phyloP scores from a whole-genome alignment of 2,797 vertebrate genomes.

The Apogon talboti region DNA sequence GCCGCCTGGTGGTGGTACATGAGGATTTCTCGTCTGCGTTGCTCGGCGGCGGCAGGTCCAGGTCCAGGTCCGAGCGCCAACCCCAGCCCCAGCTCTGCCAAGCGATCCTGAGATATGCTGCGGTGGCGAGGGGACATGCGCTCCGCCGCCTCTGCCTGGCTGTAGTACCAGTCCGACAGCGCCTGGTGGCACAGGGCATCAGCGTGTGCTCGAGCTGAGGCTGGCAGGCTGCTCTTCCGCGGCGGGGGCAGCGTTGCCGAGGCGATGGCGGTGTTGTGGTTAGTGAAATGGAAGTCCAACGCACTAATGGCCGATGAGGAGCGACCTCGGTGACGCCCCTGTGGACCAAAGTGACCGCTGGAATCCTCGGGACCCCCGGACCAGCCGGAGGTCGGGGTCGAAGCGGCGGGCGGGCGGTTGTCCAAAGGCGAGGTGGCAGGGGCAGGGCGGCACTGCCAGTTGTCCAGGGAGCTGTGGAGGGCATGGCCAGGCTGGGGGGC shows the following conservation, averaged over 20 bases:
- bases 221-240: constrained; percentile 57
- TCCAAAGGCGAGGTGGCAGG: constrained; percentile 69
- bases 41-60: constrained; percentile 45
- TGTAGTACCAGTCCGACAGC: constrained; percentile 92
- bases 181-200: constrained; percentile 89
- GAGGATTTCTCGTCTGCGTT: constrained; percentile 80
- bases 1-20: constrained; percentile 80
- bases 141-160: constrained; percentile 84
- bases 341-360: constrained; percentile 39
- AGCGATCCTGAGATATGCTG: constrained; percentile 89
- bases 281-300: constrained; percentile 83
- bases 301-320: constrained; percentile 72
- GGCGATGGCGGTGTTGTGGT: constrained; percentile 85
- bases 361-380: constrained; percentile 47
- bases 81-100: constrained; percentile 77
- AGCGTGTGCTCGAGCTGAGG: constrained; percentile 47
- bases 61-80: constrained; percentile 51
- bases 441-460: constrained; percentile 74
- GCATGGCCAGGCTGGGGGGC: constrained; percentile 23
- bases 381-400: constrained; percentile 50
- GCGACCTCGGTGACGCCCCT: constrained; percentile 40
- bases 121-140: constrained; percentile 83
- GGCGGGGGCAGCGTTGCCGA: constrained; percentile 73
- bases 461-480: constrained; percentile 72
- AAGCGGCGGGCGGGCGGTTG: constrained; percentile 53